Conservation (phyloP, 2,888 invertebrate genomes). For the Eubasilissa splendida region DNA sequence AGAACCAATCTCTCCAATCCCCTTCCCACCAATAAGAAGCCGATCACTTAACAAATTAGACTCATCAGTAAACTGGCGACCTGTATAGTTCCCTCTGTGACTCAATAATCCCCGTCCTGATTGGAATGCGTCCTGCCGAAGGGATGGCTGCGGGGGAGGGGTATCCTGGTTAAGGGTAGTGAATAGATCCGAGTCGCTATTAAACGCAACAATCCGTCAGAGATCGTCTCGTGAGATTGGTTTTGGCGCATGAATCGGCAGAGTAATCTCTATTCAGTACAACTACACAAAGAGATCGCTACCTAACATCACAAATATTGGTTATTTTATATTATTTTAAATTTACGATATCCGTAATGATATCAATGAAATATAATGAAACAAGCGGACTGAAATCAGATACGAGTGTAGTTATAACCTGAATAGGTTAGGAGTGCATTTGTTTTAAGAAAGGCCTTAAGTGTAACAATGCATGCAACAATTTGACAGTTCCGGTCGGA, state of each 20-base stretch:
- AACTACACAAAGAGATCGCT: too few relatives aligned
- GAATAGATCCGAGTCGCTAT: constrained; percentile 24
- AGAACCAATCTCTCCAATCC: constrained; percentile 1
- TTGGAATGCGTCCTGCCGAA: constrained; percentile 32
- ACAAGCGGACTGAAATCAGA: too few relatives aligned
- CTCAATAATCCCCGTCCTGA: constrained; percentile 31
- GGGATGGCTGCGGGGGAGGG: not conserved
- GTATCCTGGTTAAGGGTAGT: not conserved
- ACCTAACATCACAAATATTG: too few relatives aligned
- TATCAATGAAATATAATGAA: too few relatives aligned
- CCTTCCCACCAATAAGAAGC: constrained; percentile 31
- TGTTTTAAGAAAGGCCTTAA: too few relatives aligned
- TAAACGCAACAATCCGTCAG: constrained; percentile 34
- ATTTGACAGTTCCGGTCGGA: too few relatives aligned
- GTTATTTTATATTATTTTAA: too few relatives aligned
- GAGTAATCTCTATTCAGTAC: too few relatives aligned
- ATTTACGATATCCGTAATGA: too few relatives aligned
- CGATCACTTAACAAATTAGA: constrained; percentile 47
- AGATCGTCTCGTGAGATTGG: constrained; percentile 23
- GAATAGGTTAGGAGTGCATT: too few relatives aligned
- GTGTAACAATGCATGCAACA: too few relatives aligned
- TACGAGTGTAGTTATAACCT: too few relatives aligned
- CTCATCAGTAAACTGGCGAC: constrained; percentile 36
- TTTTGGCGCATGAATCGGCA: constrained; percentile 22
- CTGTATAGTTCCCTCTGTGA: constrained; percentile 25